phyloP scores from a whole-genome alignment of 2,113 vertebrate species.

The Marmota monax region DNA sequence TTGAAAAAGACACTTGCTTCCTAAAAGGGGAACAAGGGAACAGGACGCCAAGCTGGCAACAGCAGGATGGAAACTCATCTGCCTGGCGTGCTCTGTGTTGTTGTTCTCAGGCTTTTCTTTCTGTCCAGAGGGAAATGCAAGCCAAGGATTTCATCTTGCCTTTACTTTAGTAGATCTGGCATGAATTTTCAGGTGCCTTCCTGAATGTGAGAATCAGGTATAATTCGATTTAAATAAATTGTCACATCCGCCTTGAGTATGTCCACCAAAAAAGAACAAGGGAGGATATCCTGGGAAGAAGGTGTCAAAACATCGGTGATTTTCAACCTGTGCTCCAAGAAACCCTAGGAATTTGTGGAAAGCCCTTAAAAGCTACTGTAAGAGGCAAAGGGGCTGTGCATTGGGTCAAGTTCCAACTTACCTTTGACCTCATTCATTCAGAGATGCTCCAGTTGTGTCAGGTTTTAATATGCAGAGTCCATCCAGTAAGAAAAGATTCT shows the following conservation, averaged over 20 bases:
- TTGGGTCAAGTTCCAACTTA: not conserved
- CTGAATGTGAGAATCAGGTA: slow-evolving; percentile 61
- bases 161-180: slow-evolving; percentile 63
- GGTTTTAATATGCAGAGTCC: not conserved
- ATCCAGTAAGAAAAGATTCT: not conserved
- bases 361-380: not conserved
- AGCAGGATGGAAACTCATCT: not conserved
- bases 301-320: not conserved
- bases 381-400: not conserved
- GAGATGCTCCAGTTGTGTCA: not conserved
- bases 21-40: not conserved
- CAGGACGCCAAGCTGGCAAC: slow-evolving; percentile 55
- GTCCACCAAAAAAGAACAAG: not conserved
- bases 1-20: slow-evolving; percentile 33
- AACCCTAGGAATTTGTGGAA: not conserved
- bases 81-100: slow-evolving; percentile 14
- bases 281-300: not conserved
- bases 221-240: slow-evolving; percentile 40
- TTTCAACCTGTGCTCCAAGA: not conserved
- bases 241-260: not conserved
- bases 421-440: not conserved
- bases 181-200: slow-evolving; percentile 24
- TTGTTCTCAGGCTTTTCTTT: slow-evolving; percentile 54
- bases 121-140: slow-evolving; percentile 48
- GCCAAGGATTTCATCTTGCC: slow-evolving; percentile 69